These are phyloP conservation scores for Grallaria varia DNA, from an alignment of 2,113 vertebrate species.

Conservation along the genomic window DNA sequence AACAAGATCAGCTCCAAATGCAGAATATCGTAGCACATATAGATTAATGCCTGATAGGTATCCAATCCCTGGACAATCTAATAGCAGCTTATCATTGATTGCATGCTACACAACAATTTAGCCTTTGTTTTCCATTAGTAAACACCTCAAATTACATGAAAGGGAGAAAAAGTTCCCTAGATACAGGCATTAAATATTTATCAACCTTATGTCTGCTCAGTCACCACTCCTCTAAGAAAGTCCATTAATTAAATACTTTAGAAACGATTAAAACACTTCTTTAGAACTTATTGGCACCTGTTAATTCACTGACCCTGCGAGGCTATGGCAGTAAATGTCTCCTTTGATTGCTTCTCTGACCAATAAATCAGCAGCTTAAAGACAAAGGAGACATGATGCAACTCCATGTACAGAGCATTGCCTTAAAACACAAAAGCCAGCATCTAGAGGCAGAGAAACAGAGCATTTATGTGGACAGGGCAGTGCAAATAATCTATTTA, in stretches of 20 bases:
- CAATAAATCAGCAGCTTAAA: constrained; percentile 46
- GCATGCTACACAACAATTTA: neutral
- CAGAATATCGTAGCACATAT: neutral
- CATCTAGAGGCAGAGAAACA: constrained; percentile 30
- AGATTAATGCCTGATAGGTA: neutral
- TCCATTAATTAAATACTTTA: constrained; percentile 60
- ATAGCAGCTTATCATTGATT: neutral
- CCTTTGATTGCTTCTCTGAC: constrained; percentile 17
- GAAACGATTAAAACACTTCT: constrained; percentile 44
- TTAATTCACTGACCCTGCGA: constrained; percentile 51
- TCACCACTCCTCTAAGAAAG: constrained; percentile 23
- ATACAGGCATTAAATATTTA: constrained; percentile 51
- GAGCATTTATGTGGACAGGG: constrained; percentile 46
- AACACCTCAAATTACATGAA: constrained; percentile 50
- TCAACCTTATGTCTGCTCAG: constrained; percentile 46
- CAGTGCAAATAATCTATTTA: constrained; percentile 60
- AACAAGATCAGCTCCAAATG: neutral
- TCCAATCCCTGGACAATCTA: neutral
- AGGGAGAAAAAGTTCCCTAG: constrained; percentile 29
- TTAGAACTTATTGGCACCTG: constrained; percentile 63
- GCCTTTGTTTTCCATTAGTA: constrained; percentile 41
- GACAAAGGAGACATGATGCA: constrained; percentile 47
- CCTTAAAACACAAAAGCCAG: constrained; percentile 55
- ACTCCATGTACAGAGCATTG: neutral
- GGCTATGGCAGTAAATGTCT: constrained; percentile 33